A percentile compares a stretch with the other conserved stretches of the same genome.
These are phyloP conservation scores for Drosophila nebulosa DNA, from an alignment of 1,140 invertebrate species.

Conservation along the genomic window DNA sequence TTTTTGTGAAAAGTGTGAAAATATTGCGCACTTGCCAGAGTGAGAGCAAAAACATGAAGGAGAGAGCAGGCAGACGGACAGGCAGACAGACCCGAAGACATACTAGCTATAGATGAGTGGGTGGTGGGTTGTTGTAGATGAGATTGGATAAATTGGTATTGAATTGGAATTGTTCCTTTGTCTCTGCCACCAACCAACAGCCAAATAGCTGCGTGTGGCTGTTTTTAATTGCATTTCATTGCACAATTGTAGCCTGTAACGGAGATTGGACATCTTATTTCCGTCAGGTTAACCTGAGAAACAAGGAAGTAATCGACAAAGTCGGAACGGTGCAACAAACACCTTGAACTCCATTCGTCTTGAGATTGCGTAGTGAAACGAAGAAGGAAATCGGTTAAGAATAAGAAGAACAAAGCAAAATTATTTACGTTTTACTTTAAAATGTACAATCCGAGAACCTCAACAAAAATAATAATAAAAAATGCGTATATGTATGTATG, in stretches of 20 bases:
- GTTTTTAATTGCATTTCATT: constrained; percentile 56
- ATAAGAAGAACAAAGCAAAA: constrained; percentile 45
- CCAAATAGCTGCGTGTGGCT: background rate
- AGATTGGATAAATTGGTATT: constrained; percentile 3
- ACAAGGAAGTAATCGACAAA: constrained; percentile 58
- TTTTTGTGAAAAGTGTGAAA: constrained; percentile 78
- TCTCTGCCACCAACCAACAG: constrained; percentile 12
- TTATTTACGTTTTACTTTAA: constrained; percentile 53
- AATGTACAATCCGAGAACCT: constrained; percentile 34
- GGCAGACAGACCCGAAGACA: background rate
- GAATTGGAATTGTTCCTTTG: constrained; percentile 41
- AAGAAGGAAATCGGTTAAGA: constrained; percentile 20
- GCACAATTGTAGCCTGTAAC: constrained; percentile 9
- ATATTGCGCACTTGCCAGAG: constrained; percentile 75
- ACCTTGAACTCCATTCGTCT: constrained; percentile 56
- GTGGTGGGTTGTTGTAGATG: constrained; percentile 14
- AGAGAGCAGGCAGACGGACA: constrained; percentile 7
- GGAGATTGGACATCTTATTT: constrained; percentile 25
- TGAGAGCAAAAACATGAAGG: background rate
- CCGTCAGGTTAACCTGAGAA: constrained; percentile 58
- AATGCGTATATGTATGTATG: background rate
- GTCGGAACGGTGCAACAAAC: constrained; percentile 31
- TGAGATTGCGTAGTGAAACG: constrained; percentile 14
- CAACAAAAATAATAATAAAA: constrained; percentile 13
- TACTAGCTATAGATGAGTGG: constrained; percentile 12